These are phyloP conservation scores for Bimastos eiseni DNA, from an alignment of 2,888 invertebrate species.

Conservation along the genomic window DNA sequence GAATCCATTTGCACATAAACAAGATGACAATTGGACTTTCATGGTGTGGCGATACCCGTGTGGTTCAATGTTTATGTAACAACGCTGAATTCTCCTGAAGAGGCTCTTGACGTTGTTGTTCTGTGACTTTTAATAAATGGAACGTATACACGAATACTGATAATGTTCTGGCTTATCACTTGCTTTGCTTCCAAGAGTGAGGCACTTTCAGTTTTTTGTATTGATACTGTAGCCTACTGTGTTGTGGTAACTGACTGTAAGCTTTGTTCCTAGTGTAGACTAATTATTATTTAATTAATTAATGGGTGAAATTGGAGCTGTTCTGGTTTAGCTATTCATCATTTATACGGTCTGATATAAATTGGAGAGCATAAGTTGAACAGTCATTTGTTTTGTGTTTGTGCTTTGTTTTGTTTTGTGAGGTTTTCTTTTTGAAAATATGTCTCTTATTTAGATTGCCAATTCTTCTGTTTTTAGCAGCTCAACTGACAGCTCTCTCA, in stretches of 20 bases:
- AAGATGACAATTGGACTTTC: neutral
- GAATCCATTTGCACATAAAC: neutral
- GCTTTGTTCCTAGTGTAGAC: neutral
- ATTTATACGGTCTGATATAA: neutral
- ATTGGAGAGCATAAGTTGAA: neutral
- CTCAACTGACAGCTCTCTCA: neutral
- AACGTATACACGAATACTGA: neutral
- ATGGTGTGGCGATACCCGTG: neutral
- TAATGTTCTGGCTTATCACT: neutral
- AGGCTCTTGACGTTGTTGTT: constrained; percentile 6
- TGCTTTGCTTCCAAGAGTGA: neutral
- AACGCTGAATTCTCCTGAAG: neutral
- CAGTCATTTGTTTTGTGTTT: neutral
- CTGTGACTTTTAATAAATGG: neutral
- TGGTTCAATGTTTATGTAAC: neutral
- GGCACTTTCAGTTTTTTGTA: neutral
- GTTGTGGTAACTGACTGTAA: neutral
- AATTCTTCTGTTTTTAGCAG: neutral
- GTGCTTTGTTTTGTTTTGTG: neutral
- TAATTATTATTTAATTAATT: constrained; percentile 6
- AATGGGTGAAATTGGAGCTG: neutral
- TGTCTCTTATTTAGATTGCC: neutral
- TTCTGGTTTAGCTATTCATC: neutral
- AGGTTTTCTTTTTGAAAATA: neutral
- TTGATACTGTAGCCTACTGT: neutral